Conservation (phyloP, 2,797 vertebrate genomes). For the Pogoniulus pusillus region DNA sequence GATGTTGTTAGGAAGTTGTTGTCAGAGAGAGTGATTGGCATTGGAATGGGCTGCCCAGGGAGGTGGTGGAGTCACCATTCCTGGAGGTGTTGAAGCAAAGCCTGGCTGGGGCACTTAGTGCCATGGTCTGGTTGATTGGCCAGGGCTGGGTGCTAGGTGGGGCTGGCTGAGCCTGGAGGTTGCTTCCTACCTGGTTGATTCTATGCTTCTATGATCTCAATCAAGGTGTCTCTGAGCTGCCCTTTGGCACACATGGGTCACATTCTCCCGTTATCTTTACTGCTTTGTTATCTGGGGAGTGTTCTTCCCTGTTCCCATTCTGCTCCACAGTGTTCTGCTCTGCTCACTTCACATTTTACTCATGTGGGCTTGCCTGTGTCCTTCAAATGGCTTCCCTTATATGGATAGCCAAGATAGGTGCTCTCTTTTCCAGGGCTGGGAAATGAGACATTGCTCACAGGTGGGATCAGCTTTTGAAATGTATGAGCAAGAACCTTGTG, state of each 20-base stretch:
- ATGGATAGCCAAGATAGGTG: neutral
- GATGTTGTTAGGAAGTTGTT: too few relatives aligned
- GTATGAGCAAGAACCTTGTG: neutral
- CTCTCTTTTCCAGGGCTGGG: neutral
- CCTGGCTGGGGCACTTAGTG: too few relatives aligned
- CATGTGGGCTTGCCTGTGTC: neutral
- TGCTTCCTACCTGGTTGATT: too few relatives aligned
- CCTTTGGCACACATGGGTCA: neutral
- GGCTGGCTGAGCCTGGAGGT: too few relatives aligned
- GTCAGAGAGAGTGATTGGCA: too few relatives aligned
- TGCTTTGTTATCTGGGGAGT: neutral
- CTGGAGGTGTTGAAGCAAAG: too few relatives aligned
- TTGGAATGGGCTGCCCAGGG: too few relatives aligned
- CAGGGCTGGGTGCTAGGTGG: too few relatives aligned
- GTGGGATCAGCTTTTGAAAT: neutral
- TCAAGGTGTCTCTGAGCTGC: neutral
- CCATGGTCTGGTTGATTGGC: too few relatives aligned
- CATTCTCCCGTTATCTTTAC: neutral
- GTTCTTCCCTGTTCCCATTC: neutral
- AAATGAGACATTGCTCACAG: neutral
- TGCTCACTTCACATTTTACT: neutral
- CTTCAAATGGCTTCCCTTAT: neutral
- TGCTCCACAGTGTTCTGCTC: neutral
- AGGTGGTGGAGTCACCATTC: too few relatives aligned
- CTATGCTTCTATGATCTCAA: too few relatives aligned